Evolutionary conservation across 2,113 vertebrate genomes (phyloP).

Genomic region (Myrmecophaga tridactyla): DNA sequence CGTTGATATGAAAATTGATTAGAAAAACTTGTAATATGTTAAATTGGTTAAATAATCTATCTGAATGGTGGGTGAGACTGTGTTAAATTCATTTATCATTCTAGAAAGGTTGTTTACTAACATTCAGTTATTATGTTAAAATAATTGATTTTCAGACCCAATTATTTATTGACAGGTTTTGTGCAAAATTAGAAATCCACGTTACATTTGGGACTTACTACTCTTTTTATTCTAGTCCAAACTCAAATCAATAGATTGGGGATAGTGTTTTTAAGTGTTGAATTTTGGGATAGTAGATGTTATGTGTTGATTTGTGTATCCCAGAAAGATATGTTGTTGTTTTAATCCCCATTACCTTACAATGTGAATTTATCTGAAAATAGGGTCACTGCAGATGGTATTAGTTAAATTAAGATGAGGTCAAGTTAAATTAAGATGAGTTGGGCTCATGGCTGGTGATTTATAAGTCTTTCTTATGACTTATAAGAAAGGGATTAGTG

Average conservation of each 20-base stretch:
- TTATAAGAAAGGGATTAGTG: no score
- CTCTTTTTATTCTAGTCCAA: not conserved
- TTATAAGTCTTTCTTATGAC: no score
- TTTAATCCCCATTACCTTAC: no score
- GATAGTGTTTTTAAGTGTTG: not conserved
- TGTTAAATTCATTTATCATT: not conserved
- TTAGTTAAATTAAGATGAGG: no score
- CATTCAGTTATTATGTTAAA: not conserved
- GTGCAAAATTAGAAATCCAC: not conserved
- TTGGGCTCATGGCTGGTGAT: no score
- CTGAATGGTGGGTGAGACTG: not conserved
- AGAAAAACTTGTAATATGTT: not conserved
- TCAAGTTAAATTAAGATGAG: no score
- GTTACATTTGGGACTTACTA: not conserved
- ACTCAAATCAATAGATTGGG: not conserved
- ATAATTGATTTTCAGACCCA: not conserved
- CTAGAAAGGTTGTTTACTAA: not conserved
- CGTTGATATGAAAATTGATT: not conserved
- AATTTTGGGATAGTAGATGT: not conserved
- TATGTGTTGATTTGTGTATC: no score
- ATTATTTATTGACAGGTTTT: not conserved
- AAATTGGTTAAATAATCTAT: not conserved
- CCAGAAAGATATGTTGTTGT: no score
- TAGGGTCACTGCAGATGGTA: no score
- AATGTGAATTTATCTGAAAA: no score